These are phyloP conservation scores for Ptilorrhoa leucosticta DNA, from an alignment of 2,113 vertebrate genomes.

Conservation along the genomic window DNA sequence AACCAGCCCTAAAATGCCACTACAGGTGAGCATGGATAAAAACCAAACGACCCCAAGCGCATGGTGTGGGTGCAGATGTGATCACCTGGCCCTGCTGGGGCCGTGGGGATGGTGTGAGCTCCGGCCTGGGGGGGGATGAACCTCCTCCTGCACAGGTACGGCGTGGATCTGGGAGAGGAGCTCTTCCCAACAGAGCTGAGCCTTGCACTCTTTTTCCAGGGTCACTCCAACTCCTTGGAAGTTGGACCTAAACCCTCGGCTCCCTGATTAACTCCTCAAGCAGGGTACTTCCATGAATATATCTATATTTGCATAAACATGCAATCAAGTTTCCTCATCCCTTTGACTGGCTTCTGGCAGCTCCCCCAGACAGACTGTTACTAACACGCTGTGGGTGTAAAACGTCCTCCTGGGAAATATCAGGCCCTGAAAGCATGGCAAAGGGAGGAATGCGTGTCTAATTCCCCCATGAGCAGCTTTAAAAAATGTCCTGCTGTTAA, in stretches of 20 bases:
- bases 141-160: not conserved
- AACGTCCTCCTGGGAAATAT: constrained; percentile 65
- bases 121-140: not conserved
- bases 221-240: not conserved
- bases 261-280: not conserved
- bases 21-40: constrained; percentile 42
- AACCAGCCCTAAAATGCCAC: not conserved
- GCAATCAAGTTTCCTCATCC: constrained; percentile 58
- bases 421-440: constrained; percentile 43
- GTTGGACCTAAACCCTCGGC: not conserved
- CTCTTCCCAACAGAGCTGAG: not conserved
- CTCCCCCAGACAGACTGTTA: constrained; percentile 66
- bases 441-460: constrained; percentile 48
- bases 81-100: not conserved
- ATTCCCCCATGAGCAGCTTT: constrained; percentile 53
- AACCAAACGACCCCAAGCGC: not conserved
- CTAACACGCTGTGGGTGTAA: constrained; percentile 65
- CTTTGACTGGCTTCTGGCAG: constrained; percentile 67
- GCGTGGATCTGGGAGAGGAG: not conserved
- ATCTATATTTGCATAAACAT: constrained; percentile 63
- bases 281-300: constrained; percentile 16
- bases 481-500: constrained; percentile 50
- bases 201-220: not conserved
- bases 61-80: not conserved
- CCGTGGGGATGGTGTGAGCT: accelerated